Evolutionary conservation across 2,113 vertebrate genomes (phyloP), one percentile per base, ranked within the genome.

Genomic region (Campylorhamphus procurvoides): DNA sequence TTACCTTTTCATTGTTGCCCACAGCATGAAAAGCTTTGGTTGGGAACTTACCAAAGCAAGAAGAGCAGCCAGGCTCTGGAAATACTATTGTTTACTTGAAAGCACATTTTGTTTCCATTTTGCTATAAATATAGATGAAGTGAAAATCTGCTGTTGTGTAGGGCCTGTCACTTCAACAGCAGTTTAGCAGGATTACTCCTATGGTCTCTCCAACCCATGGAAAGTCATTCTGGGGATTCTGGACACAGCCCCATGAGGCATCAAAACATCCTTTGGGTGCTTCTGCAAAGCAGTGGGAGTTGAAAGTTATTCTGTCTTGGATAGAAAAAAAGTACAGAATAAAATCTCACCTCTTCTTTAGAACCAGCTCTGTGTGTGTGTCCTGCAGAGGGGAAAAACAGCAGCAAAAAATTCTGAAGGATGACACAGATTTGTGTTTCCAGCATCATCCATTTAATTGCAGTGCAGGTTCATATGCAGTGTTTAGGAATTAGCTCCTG

Each of bases 21-120:
- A 18, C 85, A 53, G 35, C 6, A 27, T 56, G 90, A 90, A 91
- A 88, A 85, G 44, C 35, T 93, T 88, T 68, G 68, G 35, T 40
- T 68, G 85, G 90, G 93, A 92, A 56, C 81, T 91, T 14, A 93
- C 63, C 87, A 77, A 86, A 90, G 64, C 72, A 84, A 88, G 64
- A 94, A 93, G 93, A 67, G 40, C 82, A 88, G 52, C 37, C 44
- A 1, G 47, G 14, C 44, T 77, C 78, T 94, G 85, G 59, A 92
- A 93, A 91, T 80, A 67, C 75, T 75, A 1, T 31, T 96, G 82
- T 96, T 96, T 96, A 93, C 83, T 81, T 84, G 88, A 75, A 92
- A 92, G 83, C 94, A 95, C 72, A 33, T 94, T 96, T 90, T 94
- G 88, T 96, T 96, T 96, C 85, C 79, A 88, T 94, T 93, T 93